Evolutionary conservation across 2,113 vertebrate species (phyloP).

Genomic region (Perccottus glenii): DNA sequence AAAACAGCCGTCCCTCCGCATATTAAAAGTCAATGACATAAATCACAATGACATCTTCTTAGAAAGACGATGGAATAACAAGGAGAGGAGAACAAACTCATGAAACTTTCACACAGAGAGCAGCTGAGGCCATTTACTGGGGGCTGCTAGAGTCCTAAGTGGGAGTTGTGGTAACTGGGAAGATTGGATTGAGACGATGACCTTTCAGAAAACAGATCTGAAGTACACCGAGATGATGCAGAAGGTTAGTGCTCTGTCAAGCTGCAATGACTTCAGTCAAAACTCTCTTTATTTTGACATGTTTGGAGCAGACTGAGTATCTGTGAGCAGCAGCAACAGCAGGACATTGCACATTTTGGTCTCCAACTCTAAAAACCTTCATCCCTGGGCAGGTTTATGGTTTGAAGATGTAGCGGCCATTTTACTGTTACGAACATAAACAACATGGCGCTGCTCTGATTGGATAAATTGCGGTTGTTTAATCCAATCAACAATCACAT

Average conservation of each 20-base stretch:
- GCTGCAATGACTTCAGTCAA: conserved; percentile 4
- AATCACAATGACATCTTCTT: conserved; percentile 67
- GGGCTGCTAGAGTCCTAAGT: conserved; percentile 4
- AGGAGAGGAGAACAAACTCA: conserved; percentile 51
- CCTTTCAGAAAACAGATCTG: conserved; percentile 44
- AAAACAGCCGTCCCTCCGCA: conserved; percentile 49
- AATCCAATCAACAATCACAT: too few species aligned
- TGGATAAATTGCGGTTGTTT: not conserved
- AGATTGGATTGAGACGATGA: conserved; percentile 52
- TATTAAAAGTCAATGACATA: conserved; percentile 69
- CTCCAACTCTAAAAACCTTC: conserved; percentile 24
- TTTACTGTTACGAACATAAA: too few species aligned
- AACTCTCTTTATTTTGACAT: conserved; percentile 33
- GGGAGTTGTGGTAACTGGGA: conserved; percentile 50
- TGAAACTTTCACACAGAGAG: conserved; percentile 53
- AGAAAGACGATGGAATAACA: conserved; percentile 64
- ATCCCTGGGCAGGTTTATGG: conserved; percentile 47
- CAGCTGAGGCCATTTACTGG: conserved; percentile 32
- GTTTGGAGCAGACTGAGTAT: conserved; percentile 26
- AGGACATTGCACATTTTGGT: conserved; percentile 42
- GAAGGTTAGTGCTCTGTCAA: conserved; percentile 38
- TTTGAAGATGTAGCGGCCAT: too few species aligned
- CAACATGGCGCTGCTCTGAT: too few species aligned
- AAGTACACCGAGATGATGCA: conserved; percentile 28
- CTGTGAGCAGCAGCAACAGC: conserved; percentile 35